Base-by-base conservation (phyloP, 2,888 invertebrate genomes). In the Coecobrya sp. region DNA sequence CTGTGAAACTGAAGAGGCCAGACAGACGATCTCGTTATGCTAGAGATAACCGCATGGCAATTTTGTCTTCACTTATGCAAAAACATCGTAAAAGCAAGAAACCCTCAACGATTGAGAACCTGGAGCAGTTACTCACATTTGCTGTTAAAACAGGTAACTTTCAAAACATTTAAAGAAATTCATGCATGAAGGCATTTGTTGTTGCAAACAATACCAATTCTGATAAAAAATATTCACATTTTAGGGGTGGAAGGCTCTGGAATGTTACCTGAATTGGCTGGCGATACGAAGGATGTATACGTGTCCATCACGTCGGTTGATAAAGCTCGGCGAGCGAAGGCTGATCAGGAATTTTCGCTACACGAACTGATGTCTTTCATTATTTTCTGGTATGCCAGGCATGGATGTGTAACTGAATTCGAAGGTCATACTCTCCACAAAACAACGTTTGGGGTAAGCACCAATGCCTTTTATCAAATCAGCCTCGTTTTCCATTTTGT, bases 301-400 rank as follows among this genome's bases (percentile, higher is more conserved):
- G 86, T 91, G 30, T 86, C 91, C 13, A 86, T 91, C 22, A 91
- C 91, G 0, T 91, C 86, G 8, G 81, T 91, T 3, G 91, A 91
- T 79, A 91, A 76, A 55, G 81, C 86, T 22, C 59, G 91, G n/a
- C 36, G 91, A n/a, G 86, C 86, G 7, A 86, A 86, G 55, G 86
- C 86, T n/a, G 91, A 91, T 27, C 65, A 79, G 11, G 91, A 91
- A 27, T 91, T 91, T 52, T 91, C 91, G n/a, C 70, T 91, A n/a
- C 79, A 91, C 42, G 91, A 91, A 68, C 49, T 91, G 42, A 91
- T 91, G 91, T 91, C 91, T 36, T 91, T 91, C 68, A 91, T 91
- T 22, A 86, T 91, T 13, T 91, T 86, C 81, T 91, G 91, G 91
- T 91, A 86, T 45, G 86, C 91, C n/a, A 86, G 86, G 19, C 86